Evolutionary conservation across 2,113 vertebrate species (phyloP).

Genomic region (Natator depressus): DNA sequence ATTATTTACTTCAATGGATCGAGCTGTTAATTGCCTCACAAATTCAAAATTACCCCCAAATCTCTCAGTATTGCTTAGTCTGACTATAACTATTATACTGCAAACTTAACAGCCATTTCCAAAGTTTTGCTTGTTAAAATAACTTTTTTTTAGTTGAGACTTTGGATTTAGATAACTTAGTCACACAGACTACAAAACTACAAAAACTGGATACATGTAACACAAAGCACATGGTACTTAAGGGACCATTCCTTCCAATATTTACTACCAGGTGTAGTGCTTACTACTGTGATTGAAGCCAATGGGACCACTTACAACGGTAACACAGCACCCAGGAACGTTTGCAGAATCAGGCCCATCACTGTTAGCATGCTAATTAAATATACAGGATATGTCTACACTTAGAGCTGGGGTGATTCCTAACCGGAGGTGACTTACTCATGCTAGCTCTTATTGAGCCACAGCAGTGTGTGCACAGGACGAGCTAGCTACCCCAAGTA

Average conservation of each 20-base stretch:
- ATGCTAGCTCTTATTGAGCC: too few species aligned
- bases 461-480: too few species aligned
- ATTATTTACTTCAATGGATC: slow-evolving; percentile 55
- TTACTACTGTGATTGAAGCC: not conserved
- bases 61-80: slow-evolving; percentile 36
- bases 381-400: too few species aligned
- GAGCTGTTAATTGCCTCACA: slow-evolving; percentile 30
- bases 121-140: slow-evolving; percentile 30
- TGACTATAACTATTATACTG: slow-evolving; percentile 37
- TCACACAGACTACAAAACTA: not conserved
- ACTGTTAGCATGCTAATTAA: fast-evolving
- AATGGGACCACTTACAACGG: not conserved
- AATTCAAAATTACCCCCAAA: slow-evolving; percentile 55
- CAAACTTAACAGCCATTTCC: slow-evolving; percentile 57
- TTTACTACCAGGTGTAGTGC: not conserved
- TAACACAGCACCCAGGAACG: not conserved
- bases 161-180: not conserved
- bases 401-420: not conserved
- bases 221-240: not conserved
- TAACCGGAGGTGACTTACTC: not conserved
- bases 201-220: not conserved
- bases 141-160: not conserved
- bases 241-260: not conserved
- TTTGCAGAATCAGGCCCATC: not conserved
- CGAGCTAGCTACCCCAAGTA: too few species aligned